phyloP scores from a whole-genome alignment of 2,797 vertebrate species.

The Halcyon smyrnensis region DNA sequence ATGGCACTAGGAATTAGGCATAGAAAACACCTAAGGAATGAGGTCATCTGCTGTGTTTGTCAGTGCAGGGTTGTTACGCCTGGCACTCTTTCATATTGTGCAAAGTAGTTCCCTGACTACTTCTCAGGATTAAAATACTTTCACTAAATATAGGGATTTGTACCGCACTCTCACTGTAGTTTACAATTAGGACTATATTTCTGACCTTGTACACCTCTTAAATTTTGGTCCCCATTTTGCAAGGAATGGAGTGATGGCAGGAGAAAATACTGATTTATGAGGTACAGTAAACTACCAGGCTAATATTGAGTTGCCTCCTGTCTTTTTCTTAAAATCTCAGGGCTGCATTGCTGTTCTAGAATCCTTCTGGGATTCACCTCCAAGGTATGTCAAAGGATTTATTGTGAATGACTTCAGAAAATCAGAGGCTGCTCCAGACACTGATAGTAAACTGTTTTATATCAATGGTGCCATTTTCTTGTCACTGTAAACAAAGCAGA shows the following conservation, averaged over 20 bases:
- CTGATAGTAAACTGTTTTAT: not conserved
- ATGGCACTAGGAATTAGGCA: not conserved
- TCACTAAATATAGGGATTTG: not conserved
- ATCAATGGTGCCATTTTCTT: not conserved
- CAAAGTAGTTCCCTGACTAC: not conserved
- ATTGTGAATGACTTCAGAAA: not conserved
- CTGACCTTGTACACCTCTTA: not conserved
- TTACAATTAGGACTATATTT: not conserved
- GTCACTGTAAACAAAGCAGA: not conserved
- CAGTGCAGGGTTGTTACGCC: not conserved
- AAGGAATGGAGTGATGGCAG: not conserved
- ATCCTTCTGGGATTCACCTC: not conserved
- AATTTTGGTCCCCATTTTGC: not conserved
- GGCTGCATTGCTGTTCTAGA: not conserved
- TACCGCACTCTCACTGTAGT: not conserved
- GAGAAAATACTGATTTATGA: not conserved
- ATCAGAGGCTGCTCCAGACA: not conserved
- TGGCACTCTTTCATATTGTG: not conserved
- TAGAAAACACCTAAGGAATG: not conserved
- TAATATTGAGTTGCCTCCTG: not conserved
- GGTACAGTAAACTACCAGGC: not conserved
- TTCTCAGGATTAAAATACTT: not conserved
- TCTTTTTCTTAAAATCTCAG: not conserved
- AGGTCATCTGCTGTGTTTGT: not conserved
- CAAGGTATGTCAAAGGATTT: not conserved